Evolutionary conservation across 2,888 invertebrate species (phyloP).

Genomic region (Coleophora deauratella): DNA sequence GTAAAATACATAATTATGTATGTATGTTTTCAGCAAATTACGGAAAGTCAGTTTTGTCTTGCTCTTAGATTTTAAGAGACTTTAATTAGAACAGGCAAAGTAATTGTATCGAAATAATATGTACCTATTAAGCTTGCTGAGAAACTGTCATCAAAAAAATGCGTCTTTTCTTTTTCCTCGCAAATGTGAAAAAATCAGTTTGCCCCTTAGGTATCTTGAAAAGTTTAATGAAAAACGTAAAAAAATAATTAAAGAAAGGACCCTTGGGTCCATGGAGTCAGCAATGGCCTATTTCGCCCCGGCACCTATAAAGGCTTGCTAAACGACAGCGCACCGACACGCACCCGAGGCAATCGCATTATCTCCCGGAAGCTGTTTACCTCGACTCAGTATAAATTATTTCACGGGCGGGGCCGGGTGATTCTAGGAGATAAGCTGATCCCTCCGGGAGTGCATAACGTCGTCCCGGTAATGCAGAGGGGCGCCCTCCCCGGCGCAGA

Average conservation of each 20-base stretch:
- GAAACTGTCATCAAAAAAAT: too few species aligned
- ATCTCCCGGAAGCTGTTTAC: conserved; percentile 46
- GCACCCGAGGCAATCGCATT: conserved; percentile 30
- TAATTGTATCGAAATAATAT: too few species aligned
- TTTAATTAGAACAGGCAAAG: too few species aligned
- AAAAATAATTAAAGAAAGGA: not conserved
- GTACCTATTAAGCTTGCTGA: too few species aligned
- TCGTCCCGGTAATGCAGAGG: conserved; percentile 70
- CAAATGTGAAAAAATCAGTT: too few species aligned
- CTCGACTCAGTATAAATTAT: conserved; percentile 44
- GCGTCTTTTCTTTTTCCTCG: too few species aligned
- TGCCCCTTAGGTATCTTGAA: too few species aligned
- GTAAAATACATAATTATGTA: conserved; percentile 6
- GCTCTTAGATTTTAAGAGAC: too few species aligned
- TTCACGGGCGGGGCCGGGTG: conserved; percentile 39
- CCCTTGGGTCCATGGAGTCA: not conserved
- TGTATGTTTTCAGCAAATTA: too few species aligned
- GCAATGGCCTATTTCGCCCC: conserved; percentile 2
- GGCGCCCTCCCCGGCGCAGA: conserved; percentile 56
- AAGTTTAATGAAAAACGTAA: conserved; percentile 1
- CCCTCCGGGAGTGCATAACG: conserved; percentile 68
- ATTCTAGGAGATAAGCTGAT: conserved; percentile 64
- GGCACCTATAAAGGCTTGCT: conserved; percentile 17
- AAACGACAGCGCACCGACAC: conserved; percentile 30
- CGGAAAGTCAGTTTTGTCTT: too few species aligned